Evolutionary conservation across 2,797 vertebrate genomes (phyloP).

Genomic region (Phyllotis vaccarum): DNA sequence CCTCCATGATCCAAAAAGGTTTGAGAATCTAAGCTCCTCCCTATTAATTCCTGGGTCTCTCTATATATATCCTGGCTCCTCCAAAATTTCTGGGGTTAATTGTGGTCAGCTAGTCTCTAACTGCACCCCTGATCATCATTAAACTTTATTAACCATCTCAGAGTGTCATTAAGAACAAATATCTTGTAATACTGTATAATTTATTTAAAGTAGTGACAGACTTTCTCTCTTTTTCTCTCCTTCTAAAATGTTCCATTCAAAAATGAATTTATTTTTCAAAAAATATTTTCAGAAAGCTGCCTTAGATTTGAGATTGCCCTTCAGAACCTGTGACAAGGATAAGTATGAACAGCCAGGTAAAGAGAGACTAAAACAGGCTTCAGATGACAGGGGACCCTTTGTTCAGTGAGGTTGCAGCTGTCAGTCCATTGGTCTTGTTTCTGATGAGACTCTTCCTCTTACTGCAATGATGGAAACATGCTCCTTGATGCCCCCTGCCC

Average conservation of each 20-base stretch:
- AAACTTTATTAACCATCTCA: background rate
- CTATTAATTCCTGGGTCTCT: background rate
- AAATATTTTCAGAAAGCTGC: slow-evolving; percentile 31
- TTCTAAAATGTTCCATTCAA: background rate
- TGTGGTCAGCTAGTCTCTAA: background rate
- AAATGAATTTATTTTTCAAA: background rate
- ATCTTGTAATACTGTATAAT: background rate
- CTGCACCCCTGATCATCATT: background rate
- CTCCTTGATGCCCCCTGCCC: background rate
- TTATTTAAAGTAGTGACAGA: background rate
- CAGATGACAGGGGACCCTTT: background rate
- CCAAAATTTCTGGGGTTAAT: background rate
- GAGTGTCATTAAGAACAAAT: background rate
- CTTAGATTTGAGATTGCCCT: slow-evolving; percentile 30
- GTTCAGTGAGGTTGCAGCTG: background rate
- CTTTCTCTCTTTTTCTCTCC: background rate
- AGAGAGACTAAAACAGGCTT: background rate
- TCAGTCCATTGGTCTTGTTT: background rate
- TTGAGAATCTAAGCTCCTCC: background rate
- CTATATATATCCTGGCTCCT: background rate
- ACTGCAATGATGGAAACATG: too few species aligned
- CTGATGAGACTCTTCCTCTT: background rate
- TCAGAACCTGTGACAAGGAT: background rate
- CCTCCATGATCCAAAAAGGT: background rate
- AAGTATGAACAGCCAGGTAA: background rate